Percentiles rank a stretch among this genome's conserved stretches.
These are phyloP conservation scores for Drosophila buzzatii DNA, from an alignment of 2,888 invertebrate genomes.

Conservation along the genomic window DNA sequence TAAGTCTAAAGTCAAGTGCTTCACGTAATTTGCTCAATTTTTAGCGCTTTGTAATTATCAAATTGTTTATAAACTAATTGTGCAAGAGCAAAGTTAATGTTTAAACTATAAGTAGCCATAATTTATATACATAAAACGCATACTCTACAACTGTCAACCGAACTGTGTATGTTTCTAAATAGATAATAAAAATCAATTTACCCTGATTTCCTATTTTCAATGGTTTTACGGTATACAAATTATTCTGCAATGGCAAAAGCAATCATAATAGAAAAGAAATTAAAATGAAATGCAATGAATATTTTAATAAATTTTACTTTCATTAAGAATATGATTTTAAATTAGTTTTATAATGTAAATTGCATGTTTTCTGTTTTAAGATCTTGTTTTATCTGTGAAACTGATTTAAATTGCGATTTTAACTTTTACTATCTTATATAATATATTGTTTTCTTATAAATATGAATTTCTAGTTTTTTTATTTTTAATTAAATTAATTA, in stretches of 20 bases:
- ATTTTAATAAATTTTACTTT: neutral
- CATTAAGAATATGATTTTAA: neutral
- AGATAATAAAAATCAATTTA: constrained; percentile 38
- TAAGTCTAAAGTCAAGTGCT: constrained; percentile 59
- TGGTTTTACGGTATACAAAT: constrained; percentile 19
- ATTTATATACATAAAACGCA: constrained; percentile 53
- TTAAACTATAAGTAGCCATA: constrained; percentile 72
- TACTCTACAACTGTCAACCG: constrained; percentile 17
- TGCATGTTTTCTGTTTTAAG: too few relatives aligned
- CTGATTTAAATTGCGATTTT: too few relatives aligned
- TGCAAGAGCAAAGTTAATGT: constrained; percentile 69
- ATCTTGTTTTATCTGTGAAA: too few relatives aligned
- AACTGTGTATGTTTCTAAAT: constrained; percentile 57
- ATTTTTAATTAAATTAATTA: too few relatives aligned
- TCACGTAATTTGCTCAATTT: constrained; percentile 75
- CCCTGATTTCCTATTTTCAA: too few relatives aligned
- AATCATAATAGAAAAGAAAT: constrained; percentile 3
- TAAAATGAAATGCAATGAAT: neutral
- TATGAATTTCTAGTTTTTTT: too few relatives aligned
- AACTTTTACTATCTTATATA: too few relatives aligned
- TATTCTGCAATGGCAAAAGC: constrained; percentile 40
- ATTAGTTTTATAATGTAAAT: neutral
- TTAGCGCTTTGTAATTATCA: constrained; percentile 67
- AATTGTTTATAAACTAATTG: constrained; percentile 45
- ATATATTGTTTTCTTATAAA: too few relatives aligned